Evolutionary conservation across 1,140 invertebrate genomes (phyloP).

Genomic region (Brachionus plicatilis): DNA sequence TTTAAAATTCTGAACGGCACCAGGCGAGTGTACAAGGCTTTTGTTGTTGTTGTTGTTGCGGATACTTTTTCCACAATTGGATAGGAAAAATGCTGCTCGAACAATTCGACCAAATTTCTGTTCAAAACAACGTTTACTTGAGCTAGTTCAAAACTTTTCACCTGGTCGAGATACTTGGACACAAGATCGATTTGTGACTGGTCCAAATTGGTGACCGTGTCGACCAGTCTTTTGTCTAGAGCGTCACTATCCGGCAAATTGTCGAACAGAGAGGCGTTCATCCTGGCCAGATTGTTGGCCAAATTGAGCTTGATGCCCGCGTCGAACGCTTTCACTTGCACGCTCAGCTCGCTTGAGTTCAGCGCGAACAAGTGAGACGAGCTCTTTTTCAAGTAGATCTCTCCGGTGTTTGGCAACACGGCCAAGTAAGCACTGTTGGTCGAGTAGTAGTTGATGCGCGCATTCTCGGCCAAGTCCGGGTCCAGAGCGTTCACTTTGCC

Average conservation of each 20-base stretch:
- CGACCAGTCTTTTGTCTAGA: not conserved
- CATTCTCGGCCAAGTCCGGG: conserved; percentile 18
- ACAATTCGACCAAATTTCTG: not conserved
- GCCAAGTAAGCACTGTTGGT: not conserved
- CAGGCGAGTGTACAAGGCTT: not conserved
- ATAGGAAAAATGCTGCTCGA: not conserved
- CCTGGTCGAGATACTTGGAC: not conserved
- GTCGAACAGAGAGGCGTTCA: not conserved
- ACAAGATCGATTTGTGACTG: not conserved
- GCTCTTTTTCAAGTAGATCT: conserved; percentile 24
- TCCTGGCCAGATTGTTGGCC: not conserved
- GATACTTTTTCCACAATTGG: not conserved
- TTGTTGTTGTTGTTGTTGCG: not conserved
- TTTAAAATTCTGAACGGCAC: not conserved
- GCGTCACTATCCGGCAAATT: not conserved
- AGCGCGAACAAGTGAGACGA: not conserved
- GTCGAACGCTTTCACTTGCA: conserved; percentile 24
- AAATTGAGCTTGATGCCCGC: conserved; percentile 1
- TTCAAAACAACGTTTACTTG: not conserved
- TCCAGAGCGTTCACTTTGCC: conserved; percentile 4
- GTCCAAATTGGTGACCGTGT: not conserved
- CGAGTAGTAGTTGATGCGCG: not conserved
- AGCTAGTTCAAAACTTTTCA: not conserved
- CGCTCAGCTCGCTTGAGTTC: not conserved
- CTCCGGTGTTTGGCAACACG: not conserved